Evolutionary conservation across 1,140 invertebrate species (phyloP), one percentile per base, ranked within the genome.

Genomic region (Ditylenchus dipsaci): DNA sequence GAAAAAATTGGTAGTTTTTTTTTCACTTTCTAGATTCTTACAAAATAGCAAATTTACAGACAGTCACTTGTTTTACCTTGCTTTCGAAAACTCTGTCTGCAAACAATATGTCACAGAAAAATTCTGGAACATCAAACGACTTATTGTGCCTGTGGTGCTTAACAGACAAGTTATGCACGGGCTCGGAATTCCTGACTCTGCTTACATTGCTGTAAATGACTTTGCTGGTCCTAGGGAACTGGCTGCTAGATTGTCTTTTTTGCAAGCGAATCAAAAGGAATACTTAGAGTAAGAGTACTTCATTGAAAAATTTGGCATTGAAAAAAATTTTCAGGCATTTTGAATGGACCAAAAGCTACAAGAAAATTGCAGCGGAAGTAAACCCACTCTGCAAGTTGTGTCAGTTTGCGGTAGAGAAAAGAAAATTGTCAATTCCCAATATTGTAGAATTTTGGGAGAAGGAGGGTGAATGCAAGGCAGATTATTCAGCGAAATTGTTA

Each of bases 51-150:
- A 21, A 53, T 7, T 58, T 72, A 26, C 23, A 72, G 70, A 72
- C 8, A 26, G 17, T 7, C 90, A 90, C 78, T 86, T 88, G 69
- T 90, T 90, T 79, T 90, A 90, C 76, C 80, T 90, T 33, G 86
- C 89, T 0, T 88, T 90, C 71, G 90, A 90, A 83, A 90, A 90
- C 75, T 68, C 71, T 11, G 59, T 82, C 11, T 81, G 79, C 49
- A 47, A 56, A 15, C 67, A 82, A 42, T 81, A 81, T 57, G 57
- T 66, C 5, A 81, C 79, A 3, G 79, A 81, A 58, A 81, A 81
- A 63, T 64, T 75, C 26, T 80, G 66, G 30, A 38, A 56, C 15
- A 30, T 68, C n/a, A 67, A 49, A 45, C 19, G 47, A n/a, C 21
- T 62, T 7, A 57, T 65, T 57, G 49, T 65, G 49, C 64, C 64